These are phyloP conservation scores for Scaptomyza montana DNA, from an alignment of 1,140 invertebrate genomes.

Conservation along the genomic window DNA sequence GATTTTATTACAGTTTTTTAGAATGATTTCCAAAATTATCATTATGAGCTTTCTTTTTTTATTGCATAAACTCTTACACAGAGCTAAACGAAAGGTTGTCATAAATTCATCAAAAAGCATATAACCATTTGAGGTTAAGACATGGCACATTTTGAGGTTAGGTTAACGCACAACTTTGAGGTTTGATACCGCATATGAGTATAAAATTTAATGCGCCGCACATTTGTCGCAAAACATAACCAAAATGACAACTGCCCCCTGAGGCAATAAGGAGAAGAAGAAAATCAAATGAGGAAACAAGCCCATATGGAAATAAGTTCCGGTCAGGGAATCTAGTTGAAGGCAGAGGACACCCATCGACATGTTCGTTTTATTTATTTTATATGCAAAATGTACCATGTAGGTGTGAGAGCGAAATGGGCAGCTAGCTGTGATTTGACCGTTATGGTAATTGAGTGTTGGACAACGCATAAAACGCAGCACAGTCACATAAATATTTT, in stretches of 20 bases:
- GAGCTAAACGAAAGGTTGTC: background rate
- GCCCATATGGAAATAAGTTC: conserved; percentile 61
- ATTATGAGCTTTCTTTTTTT: background rate
- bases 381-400: conserved; percentile 67
- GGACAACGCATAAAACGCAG: conserved; percentile 81
- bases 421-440: conserved; percentile 47
- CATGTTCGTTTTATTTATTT: conserved; percentile 79
- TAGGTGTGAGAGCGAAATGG: conserved; percentile 52
- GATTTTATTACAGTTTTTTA: no score
- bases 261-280: conserved; percentile 53
- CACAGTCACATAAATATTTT: conserved; percentile 64
- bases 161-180: conserved; percentile 49
- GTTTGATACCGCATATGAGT: conserved; percentile 41
- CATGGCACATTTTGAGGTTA: conserved; percentile 45
- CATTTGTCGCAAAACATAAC: conserved; percentile 50
- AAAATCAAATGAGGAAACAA: conserved; percentile 69
- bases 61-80: background rate
- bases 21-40: no score
- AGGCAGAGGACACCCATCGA: conserved; percentile 26
- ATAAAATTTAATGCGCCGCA: conserved; percentile 61
- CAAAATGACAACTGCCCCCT: conserved; percentile 44
- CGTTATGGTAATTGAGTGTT: conserved; percentile 81
- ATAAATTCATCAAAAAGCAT: conserved; percentile 28
- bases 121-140: conserved; percentile 53
- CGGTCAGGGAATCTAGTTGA: conserved; percentile 50